Percentiles rank a stretch among this genome's conserved stretches.
Evolutionary conservation across 2,888 invertebrate species (phyloP).

Genomic region (Perizoma affinitatum): DNA sequence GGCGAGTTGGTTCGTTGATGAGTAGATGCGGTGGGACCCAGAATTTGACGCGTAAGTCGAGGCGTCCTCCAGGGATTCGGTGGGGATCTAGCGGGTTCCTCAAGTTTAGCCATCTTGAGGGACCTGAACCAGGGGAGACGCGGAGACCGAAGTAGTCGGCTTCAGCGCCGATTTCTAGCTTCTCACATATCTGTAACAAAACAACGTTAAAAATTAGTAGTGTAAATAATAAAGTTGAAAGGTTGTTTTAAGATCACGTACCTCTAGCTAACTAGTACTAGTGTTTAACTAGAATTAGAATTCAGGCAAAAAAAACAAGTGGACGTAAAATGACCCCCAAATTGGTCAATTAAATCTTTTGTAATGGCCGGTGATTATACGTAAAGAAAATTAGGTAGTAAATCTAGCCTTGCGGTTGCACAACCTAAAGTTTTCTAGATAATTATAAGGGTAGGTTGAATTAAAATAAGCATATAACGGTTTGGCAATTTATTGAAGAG

Average conservation of each 20-base stretch:
- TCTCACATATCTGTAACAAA: constrained; percentile 90
- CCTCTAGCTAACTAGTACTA: no score
- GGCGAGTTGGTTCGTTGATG: constrained; percentile 93
- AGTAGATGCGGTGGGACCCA: constrained; percentile 95
- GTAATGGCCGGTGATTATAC: constrained; percentile 1
- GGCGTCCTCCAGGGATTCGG: constrained; percentile 86
- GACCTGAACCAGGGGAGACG: constrained; percentile 82
- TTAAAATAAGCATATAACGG: constrained; percentile 9
- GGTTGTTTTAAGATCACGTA: neutral
- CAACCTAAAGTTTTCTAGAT: constrained; percentile 13
- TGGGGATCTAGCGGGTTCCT: constrained; percentile 92
- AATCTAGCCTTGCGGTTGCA: constrained; percentile 24
- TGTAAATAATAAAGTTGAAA: no score
- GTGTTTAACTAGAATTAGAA: neutral
- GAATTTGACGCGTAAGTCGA: constrained; percentile 92
- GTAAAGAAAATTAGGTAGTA: constrained; percentile 14
- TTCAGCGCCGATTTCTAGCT: constrained; percentile 92
- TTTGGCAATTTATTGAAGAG: constrained; percentile 17
- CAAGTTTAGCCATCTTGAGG: constrained; percentile 93
- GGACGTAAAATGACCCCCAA: constrained; percentile 5
- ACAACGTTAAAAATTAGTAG: neutral
- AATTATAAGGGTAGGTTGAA: constrained; percentile 14
- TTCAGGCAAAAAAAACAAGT: constrained; percentile 5
- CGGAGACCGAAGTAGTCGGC: constrained; percentile 95
- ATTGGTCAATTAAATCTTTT: constrained; percentile 7